Evolutionary conservation across 2,113 vertebrate species (phyloP), one percentile per base, ranked within the genome.

Genomic region (Hippocampus mohnikei): DNA sequence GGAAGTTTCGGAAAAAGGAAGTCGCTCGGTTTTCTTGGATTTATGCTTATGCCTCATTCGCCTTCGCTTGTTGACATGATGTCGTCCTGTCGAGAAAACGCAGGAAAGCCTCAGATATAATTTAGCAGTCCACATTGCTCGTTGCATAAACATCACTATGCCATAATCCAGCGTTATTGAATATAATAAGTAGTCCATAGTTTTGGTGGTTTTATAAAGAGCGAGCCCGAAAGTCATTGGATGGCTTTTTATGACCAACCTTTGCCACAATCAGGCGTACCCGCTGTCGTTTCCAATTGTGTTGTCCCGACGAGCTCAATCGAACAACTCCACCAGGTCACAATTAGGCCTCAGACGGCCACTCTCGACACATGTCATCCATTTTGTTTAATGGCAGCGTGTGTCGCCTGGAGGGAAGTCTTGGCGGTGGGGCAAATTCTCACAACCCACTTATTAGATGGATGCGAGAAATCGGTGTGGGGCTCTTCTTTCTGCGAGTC

Each of bases 371-470:
- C 84, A 89, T 88, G 82, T 86, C 81, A 46, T 86, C 77, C 84
- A 82, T 88, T 89, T 87, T 85, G 81, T 81, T 82, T 87, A 90
- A 86, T 89, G 85, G 86, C 82, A 74, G 87, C 83, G 67, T 68
- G 75, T 74, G 71, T 67, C 72, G 64, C 70, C 50, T 42, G 63
- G 74, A 67, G 80, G 73, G 80, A 72, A 76, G 74, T 62, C 74
- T 77, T 74, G 69, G 66, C 70, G 72, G 77, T 76, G 69, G 82
- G 77, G 76, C 72, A 77, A 53, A 78, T 83, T 61, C 71, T 87
- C 77, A 72, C 76, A 78, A 66, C 70, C n/a, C 37, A 8, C 21
- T 27, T 75, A 84, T 88, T 84, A 85, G 86, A 90, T 82, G 66
- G 67, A 85, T 72, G 42, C 40, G 41, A 74, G 25, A 73, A 79